Evolutionary conservation across 2,113 vertebrate genomes (phyloP), one percentile per base, ranked within the genome.

Genomic region (Struthidea cinerea): DNA sequence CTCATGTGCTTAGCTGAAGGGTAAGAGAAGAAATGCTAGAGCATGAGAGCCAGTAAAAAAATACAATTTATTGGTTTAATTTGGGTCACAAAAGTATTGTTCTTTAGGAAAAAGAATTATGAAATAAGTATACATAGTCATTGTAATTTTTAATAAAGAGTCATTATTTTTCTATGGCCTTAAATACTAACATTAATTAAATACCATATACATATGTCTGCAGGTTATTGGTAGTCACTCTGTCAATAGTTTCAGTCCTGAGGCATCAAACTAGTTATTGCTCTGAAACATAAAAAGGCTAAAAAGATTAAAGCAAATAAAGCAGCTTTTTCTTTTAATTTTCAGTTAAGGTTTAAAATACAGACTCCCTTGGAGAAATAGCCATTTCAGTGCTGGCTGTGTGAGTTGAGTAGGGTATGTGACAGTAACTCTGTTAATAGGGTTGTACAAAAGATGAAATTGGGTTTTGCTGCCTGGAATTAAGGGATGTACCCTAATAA

Each of bases 181-280:
- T 94, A 92, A 95, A 83, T 89, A 80, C 56, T 52, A 76, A 56
- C 52, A 80, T 75, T 68, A 84, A 82, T 88, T 79, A 69, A 79
- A 69, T 87, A 71, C 33, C 23, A 46, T 32, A 44, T 33, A 79
- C 2, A 0, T 76, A 52, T 56, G 28, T 57, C 42, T 70, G 13
- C 47, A 90, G 37, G 37, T 65, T 87, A 74, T 52, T 70, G 35
- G 33, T 81, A 84, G 49, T 60, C 35, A 26, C 28, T 50, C 37
- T 94, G 30, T 39, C 50, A 68, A 3, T 61, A 77, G 44, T 52
- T 89, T 93, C 65, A 82, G 32, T 61, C 42, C 74, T 65, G 22
- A 89, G 50, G 17, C 39, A 41, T 19, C 56, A 77, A 83, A 52
- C 33, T 61, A 15, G 21, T 68, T 80, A 49, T 12, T 84, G 64